Conservation (phyloP, 2,113 vertebrate species). For the Glaucomys volans region DNA sequence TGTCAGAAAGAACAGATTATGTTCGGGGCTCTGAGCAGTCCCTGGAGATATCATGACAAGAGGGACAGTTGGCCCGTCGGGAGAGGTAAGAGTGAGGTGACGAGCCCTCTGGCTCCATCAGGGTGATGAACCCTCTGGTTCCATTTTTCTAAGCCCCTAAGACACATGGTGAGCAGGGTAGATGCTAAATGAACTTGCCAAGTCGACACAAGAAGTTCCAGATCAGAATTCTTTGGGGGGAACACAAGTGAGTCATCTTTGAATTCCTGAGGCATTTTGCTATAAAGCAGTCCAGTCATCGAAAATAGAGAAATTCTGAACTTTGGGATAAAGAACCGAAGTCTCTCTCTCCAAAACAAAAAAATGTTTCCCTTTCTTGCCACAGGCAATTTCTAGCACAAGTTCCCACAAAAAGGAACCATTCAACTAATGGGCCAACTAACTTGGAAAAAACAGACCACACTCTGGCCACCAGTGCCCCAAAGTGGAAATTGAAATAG, state of each 20-base stretch:
- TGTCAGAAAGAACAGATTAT: neutral
- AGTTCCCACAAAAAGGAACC: neutral
- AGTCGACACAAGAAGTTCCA: neutral
- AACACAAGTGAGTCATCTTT: neutral
- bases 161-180: fast-evolving
- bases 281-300: neutral
- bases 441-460: neutral
- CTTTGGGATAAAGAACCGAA: constrained; percentile 15
- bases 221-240: neutral
- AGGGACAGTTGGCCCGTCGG: neutral
- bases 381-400: neutral
- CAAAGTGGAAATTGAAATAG: neutral
- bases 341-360: neutral
- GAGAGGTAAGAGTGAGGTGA: neutral
- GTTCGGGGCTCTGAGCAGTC: neutral
- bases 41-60: neutral
- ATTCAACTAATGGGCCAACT: neutral
- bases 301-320: constrained; percentile 41
- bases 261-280: constrained; percentile 40
- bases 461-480: neutral
- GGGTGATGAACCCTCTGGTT: too few relatives aligned
- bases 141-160: neutral
- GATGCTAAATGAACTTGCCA: neutral
- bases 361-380: neutral
- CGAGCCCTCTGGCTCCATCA: neutral